Evolutionary conservation across 2,888 invertebrate species (phyloP).

Genomic region (Eurytoma adleriae): DNA sequence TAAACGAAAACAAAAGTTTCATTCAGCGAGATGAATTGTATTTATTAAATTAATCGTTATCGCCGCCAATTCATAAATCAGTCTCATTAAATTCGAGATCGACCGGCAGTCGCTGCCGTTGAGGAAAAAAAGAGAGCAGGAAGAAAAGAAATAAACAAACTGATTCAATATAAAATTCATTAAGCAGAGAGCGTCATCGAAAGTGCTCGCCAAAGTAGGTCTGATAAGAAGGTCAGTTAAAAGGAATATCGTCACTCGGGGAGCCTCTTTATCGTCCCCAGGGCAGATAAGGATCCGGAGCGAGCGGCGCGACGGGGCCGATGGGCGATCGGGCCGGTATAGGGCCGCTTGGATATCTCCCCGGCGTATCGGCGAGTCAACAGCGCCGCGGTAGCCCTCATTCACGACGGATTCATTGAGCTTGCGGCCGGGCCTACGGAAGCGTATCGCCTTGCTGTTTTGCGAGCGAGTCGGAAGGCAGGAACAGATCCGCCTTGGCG

Average conservation of each 20-base stretch:
- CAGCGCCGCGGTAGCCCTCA: slow-evolving; percentile 16
- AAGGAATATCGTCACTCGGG: slow-evolving; percentile 17
- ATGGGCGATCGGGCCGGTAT: slow-evolving; percentile 6
- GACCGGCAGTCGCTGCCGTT: too few relatives aligned
- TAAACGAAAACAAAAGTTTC: too few relatives aligned
- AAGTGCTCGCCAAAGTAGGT: slow-evolving; percentile 28
- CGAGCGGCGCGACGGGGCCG: neutral
- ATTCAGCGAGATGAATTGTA: too few relatives aligned
- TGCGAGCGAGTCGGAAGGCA: too few relatives aligned
- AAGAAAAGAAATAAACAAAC: neutral
- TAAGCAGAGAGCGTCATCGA: slow-evolving; percentile 12
- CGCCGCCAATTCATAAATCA: too few relatives aligned
- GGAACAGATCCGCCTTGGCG: neutral
- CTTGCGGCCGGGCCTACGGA: too few relatives aligned
- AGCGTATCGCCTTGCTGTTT: too few relatives aligned
- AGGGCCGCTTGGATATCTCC: slow-evolving; percentile 23
- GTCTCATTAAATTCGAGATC: too few relatives aligned
- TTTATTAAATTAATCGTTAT: too few relatives aligned
- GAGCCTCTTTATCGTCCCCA: slow-evolving; percentile 24
- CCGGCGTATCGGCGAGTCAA: slow-evolving; percentile 32
- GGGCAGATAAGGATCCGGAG: slow-evolving; percentile 37
- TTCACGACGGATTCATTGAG: slow-evolving; percentile 5
- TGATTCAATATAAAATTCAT: slow-evolving; percentile 18
- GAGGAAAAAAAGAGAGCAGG: too few relatives aligned
- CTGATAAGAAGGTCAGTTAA: slow-evolving; percentile 48